Conservation (phyloP, 1,140 invertebrate species). For the Aphaenogaster ashmeadi region DNA sequence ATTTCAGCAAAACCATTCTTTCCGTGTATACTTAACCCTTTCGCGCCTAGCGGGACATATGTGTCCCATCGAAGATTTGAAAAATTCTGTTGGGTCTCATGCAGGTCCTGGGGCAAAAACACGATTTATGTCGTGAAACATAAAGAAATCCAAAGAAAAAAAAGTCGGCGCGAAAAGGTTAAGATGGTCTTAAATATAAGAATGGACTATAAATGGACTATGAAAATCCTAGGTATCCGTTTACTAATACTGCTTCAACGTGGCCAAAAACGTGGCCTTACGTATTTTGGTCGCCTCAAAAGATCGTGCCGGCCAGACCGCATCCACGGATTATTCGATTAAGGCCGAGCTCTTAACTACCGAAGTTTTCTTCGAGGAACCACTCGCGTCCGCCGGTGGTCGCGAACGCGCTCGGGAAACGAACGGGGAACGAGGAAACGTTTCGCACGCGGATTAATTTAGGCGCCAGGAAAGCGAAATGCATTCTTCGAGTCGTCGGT, state of each 20-base stretch:
- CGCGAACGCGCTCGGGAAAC: neutral
- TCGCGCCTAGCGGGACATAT: no score
- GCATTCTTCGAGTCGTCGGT: constrained; percentile 47
- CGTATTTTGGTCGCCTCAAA: neutral
- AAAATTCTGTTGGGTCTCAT: no score
- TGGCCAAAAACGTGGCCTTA: neutral
- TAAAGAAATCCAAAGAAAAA: no score
- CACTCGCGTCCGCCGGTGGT: neutral
- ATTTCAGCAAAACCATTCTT: no score
- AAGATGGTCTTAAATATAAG: no score
- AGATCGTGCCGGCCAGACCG: neutral
- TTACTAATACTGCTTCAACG: neutral
- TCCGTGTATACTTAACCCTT: no score
- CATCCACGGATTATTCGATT: constrained; percentile 19
- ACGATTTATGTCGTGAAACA: no score
- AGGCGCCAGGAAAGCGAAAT: constrained; percentile 13
- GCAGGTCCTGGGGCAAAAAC: no score
- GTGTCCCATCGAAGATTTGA: no score
- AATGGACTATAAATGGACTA: no score
- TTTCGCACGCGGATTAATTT: constrained; percentile 49
- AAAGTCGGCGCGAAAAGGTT: no score
- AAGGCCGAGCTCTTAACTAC: neutral
- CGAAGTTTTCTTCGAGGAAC: constrained; percentile 4
- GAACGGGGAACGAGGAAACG: neutral
- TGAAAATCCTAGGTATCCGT: no score